These are phyloP conservation scores for Coenobita brevimanus DNA, from an alignment of 1,140 invertebrate genomes.

Conservation along the genomic window DNA sequence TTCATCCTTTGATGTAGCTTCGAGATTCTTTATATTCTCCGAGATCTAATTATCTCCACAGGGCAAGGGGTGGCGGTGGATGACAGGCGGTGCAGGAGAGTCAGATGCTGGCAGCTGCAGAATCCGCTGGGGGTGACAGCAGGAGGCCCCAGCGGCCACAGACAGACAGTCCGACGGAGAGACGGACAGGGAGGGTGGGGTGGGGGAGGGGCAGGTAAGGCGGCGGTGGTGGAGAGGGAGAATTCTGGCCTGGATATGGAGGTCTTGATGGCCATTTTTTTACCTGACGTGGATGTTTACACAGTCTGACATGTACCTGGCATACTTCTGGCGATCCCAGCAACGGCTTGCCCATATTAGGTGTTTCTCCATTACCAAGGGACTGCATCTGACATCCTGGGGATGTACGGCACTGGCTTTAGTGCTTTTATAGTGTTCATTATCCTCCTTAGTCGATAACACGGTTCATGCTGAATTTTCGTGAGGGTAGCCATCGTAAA, in stretches of 20 bases:
- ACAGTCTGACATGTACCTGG: conserved; percentile 21
- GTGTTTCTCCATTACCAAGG: conserved; percentile 35
- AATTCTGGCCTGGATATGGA: too few species aligned
- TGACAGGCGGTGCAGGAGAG: too few species aligned
- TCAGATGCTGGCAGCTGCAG: too few species aligned
- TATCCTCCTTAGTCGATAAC: conserved; percentile 10
- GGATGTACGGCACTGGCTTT: neutral
- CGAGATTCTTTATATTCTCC: too few species aligned
- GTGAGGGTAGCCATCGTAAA: neutral
- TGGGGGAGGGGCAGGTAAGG: too few species aligned
- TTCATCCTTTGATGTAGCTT: too few species aligned
- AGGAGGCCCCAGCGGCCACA: neutral
- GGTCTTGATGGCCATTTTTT: neutral
- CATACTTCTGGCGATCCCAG: conserved; percentile 34
- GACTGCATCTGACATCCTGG: neutral
- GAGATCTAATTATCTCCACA: too few species aligned
- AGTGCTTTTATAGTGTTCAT: conserved; percentile 15
- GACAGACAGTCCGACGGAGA: too few species aligned
- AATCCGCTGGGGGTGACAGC: too few species aligned
- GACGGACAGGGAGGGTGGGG: too few species aligned
- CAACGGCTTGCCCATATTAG: conserved; percentile 25
- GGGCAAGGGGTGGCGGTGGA: too few species aligned
- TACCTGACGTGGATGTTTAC: conserved; percentile 15
- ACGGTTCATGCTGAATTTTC: neutral
- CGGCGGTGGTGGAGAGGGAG: too few species aligned